Evolutionary conservation across 1,140 invertebrate species (phyloP).

Genomic region (Leucophenga varia): DNA sequence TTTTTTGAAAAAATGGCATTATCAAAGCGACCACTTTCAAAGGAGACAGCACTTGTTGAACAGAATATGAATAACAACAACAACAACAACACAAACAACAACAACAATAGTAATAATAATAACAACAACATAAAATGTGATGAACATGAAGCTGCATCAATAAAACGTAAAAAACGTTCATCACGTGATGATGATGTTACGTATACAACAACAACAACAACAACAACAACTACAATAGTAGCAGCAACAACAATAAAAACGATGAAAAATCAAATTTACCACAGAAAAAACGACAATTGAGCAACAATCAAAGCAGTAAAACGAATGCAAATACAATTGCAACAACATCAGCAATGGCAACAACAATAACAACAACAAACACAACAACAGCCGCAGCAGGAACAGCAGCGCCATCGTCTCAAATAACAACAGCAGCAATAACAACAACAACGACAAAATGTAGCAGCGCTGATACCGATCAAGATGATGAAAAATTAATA

Average conservation of each 20-base stretch:
- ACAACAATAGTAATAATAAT: slow-evolving; percentile 5
- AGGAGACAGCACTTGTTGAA: slow-evolving; percentile 44
- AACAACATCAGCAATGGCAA: slow-evolving; percentile 2
- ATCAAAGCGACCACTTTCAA: slow-evolving; percentile 50
- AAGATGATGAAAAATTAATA: slow-evolving; percentile 79
- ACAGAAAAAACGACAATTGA: slow-evolving; percentile 64
- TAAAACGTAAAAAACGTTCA: slow-evolving; percentile 50
- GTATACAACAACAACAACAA: slow-evolving; percentile 33
- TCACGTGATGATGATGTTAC: slow-evolving; percentile 47
- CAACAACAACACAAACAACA: slow-evolving; percentile 15
- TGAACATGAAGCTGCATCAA: slow-evolving; percentile 40
- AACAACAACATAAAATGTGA: slow-evolving; percentile 21
- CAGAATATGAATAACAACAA: slow-evolving; percentile 24
- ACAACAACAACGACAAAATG: slow-evolving; percentile 50
- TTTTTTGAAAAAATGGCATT: slow-evolving; percentile 53
- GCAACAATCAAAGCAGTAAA: slow-evolving; percentile 11
- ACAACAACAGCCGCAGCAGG: slow-evolving; percentile 1
- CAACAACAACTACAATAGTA: slow-evolving; percentile 16
- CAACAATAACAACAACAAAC: slow-evolving; percentile 1
- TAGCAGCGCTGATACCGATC: slow-evolving; percentile 34
- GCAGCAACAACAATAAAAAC: slow-evolving; percentile 6
- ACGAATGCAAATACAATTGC: too few relatives aligned
- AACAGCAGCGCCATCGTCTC: neutral
- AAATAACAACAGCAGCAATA: neutral
- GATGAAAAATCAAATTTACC: slow-evolving; percentile 50